phyloP scores from a whole-genome alignment of 1,140 invertebrate genomes.

The Drosophila ironensis region DNA sequence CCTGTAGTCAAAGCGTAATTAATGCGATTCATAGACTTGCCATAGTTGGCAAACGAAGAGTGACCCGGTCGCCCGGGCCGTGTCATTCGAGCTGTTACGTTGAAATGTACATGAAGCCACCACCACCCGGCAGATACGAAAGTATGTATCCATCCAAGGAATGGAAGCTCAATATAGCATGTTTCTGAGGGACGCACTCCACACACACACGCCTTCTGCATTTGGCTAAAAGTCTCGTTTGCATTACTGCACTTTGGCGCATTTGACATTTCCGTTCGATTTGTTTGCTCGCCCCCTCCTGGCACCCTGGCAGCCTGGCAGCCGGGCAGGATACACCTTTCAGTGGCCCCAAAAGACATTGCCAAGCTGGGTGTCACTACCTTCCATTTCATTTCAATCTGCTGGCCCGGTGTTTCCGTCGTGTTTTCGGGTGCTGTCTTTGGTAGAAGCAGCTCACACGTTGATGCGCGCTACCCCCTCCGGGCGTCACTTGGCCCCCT shows the following conservation, averaged over 20 bases:
- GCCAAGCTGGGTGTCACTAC: constrained; percentile 48
- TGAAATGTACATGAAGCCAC: background rate
- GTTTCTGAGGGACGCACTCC: constrained; percentile 1
- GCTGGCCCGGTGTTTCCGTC: constrained; percentile 48
- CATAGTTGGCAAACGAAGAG: constrained; percentile 39
- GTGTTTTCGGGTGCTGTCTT: constrained; percentile 32
- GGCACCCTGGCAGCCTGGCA: too few species aligned
- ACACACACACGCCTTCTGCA: constrained; percentile 5
- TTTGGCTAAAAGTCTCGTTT: constrained; percentile 64
- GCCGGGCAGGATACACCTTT: too few species aligned
- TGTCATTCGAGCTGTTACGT: constrained; percentile 16
- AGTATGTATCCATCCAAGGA: background rate
- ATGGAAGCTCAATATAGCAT: background rate
- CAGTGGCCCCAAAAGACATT: constrained; percentile 23
- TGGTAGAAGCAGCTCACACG: constrained; percentile 47
- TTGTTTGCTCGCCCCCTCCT: constrained; percentile 58
- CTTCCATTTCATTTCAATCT: constrained; percentile 57
- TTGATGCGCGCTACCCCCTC: constrained; percentile 66
- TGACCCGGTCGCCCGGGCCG: constrained; percentile 40
- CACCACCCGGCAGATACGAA: background rate
- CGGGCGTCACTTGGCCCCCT: constrained; percentile 34
- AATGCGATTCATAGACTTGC: constrained; percentile 44
- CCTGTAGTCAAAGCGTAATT: constrained; percentile 44
- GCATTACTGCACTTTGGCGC: constrained; percentile 73
- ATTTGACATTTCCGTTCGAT: constrained; percentile 81